Evolutionary conservation across 2,113 vertebrate species (phyloP).

Genomic region (Macquaria ambigua): DNA sequence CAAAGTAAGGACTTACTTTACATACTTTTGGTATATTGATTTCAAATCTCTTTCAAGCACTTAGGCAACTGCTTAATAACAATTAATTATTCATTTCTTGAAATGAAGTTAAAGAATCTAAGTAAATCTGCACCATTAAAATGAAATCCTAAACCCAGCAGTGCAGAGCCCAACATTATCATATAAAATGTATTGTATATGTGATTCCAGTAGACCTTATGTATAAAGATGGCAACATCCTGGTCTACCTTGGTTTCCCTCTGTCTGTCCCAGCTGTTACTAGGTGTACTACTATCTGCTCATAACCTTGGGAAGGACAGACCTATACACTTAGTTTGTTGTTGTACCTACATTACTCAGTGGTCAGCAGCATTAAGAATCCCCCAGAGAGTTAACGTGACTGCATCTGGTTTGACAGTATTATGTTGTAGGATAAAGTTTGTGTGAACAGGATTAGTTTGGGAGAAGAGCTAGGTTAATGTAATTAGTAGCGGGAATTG

Average conservation of each 20-base stretch:
- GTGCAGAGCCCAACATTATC: not conserved
- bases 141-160: not conserved
- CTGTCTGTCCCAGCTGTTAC: not conserved
- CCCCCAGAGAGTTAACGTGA: slow-evolving; percentile 9
- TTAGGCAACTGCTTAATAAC: not conserved
- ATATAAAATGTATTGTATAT: not conserved
- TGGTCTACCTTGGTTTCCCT: not conserved
- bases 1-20: not conserved
- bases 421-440: slow-evolving; percentile 6
- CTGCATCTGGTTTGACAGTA: slow-evolving; percentile 9
- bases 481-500: slow-evolving; percentile 47
- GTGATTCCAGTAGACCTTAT: not conserved
- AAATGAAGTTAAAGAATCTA: not conserved
- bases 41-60: not conserved
- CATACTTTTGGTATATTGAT: not conserved
- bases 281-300: not conserved
- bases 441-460: slow-evolving; percentile 22
- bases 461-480: slow-evolving; percentile 25
- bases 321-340: not conserved
- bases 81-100: not conserved
- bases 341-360: not conserved
- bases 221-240: not conserved
- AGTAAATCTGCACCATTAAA: not conserved
- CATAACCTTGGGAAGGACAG: slow-evolving; percentile 14
- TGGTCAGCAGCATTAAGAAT: slow-evolving; percentile 9